A percentile compares a stretch with the other conserved stretches of the same genome.
phyloP scores from a whole-genome alignment of 1,140 invertebrate species.

The Proales similis region DNA sequence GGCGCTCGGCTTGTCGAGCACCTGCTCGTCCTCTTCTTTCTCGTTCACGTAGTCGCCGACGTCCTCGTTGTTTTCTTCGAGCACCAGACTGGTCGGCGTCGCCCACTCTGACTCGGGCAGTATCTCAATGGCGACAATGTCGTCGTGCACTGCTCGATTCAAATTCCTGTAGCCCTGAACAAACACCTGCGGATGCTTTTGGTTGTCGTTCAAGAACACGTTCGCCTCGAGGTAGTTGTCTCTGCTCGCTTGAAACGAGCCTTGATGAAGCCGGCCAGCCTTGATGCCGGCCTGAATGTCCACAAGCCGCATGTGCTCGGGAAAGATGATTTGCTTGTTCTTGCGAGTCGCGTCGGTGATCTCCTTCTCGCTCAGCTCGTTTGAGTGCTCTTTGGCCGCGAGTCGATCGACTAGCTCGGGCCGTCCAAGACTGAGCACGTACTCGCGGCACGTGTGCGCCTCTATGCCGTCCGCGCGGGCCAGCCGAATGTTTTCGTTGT shows the following conservation, averaged over 20 bases:
- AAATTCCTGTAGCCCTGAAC: conserved; percentile 76
- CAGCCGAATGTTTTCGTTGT: neutral
- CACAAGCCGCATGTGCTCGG: conserved; percentile 70
- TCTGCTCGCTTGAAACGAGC: conserved; percentile 60
- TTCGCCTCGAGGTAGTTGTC: conserved; percentile 92
- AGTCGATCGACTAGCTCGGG: conserved; percentile 72
- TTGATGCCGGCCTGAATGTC: conserved; percentile 72
- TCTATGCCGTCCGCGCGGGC: conserved; percentile 1
- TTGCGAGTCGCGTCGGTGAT: conserved; percentile 12
- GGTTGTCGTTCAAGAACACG: conserved; percentile 62
- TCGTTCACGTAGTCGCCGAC: conserved; percentile 25
- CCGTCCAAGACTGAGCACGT: conserved; percentile 63
- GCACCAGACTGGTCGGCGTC: conserved; percentile 58
- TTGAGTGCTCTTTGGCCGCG: conserved; percentile 48
- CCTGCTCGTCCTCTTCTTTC: conserved; percentile 36
- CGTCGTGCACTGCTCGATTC: conserved; percentile 91
- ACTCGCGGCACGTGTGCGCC: conserved; percentile 55
- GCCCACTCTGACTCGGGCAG: conserved; percentile 84
- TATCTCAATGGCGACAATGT: conserved; percentile 82
- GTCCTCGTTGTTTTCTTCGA: conserved; percentile 33
- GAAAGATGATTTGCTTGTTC: conserved; percentile 45
- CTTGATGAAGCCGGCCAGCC: conserved; percentile 69
- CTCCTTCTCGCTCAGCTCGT: conserved; percentile 44
- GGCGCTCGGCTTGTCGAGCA: conserved; percentile 16
- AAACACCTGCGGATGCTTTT: conserved; percentile 41